Evolutionary conservation across 2,113 vertebrate genomes (phyloP).

Genomic region (Perognathus longimembris): DNA sequence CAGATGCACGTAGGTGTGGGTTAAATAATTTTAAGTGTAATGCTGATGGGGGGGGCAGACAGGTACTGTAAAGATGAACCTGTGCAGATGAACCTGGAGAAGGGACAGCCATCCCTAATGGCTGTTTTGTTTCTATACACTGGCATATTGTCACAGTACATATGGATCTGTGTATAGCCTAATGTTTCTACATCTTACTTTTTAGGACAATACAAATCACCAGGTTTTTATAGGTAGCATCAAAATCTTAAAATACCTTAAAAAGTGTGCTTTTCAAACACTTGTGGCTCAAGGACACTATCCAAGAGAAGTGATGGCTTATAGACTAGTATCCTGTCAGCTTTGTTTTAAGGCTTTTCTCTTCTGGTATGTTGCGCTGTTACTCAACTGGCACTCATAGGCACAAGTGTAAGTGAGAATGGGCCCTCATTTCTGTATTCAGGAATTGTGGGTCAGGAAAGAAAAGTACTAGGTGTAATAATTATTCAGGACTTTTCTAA

Average conservation of each 20-base stretch:
- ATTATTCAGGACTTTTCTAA: neutral
- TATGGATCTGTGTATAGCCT: neutral
- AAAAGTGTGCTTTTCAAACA: neutral
- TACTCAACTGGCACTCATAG: neutral
- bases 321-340: neutral
- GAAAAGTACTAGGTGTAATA: neutral
- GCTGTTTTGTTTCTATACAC: neutral
- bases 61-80: neutral
- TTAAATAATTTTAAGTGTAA: neutral
- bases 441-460: neutral
- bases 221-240: neutral
- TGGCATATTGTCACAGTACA: accelerated
- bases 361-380: neutral
- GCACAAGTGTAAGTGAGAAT: neutral
- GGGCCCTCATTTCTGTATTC: neutral
- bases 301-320: neutral
- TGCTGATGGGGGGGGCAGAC: accelerated
- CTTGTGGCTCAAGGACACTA: neutral
- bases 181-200: neutral
- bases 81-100: neutral
- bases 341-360: neutral
- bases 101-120: accelerated
- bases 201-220: constrained; percentile 9
- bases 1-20: neutral
- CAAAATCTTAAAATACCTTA: neutral